Evolutionary conservation across 2,113 vertebrate genomes (phyloP).

Genomic region (Proteles cristata): DNA sequence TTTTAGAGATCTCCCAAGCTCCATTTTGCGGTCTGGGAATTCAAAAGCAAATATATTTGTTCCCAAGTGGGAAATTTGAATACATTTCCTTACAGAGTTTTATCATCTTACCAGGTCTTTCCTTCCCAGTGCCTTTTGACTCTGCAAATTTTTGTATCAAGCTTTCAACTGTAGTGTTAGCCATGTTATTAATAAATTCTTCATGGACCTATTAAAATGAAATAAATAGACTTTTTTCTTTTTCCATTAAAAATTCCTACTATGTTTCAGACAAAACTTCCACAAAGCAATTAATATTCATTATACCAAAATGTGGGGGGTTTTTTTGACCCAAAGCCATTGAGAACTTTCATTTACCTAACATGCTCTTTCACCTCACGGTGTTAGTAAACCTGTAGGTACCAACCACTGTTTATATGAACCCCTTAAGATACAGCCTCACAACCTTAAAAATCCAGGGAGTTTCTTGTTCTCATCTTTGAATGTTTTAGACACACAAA

Average conservation of each 20-base stretch:
- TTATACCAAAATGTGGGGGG: neutral
- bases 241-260: slow-evolving; percentile 34
- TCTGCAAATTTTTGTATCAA: slow-evolving; percentile 97
- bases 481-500: slow-evolving; percentile 35
- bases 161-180: slow-evolving; percentile 95
- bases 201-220: slow-evolving; percentile 91
- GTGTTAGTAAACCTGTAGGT: neutral
- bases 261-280: slow-evolving; percentile 14
- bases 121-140: slow-evolving; percentile 97
- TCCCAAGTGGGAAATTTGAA: neutral
- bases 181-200: slow-evolving; percentile 97
- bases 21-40: slow-evolving; percentile 23
- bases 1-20: neutral
- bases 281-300: slow-evolving; percentile 45
- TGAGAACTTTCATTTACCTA: slow-evolving; percentile 43
- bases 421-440: neutral
- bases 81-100: slow-evolving; percentile 54
- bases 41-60: slow-evolving; percentile 40
- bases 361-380: neutral
- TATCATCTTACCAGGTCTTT: slow-evolving; percentile 93
- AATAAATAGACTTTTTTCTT: slow-evolving; percentile 47
- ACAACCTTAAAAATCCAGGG: neutral
- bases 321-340: neutral
- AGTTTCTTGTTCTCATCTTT: neutral
- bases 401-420: neutral